These are phyloP conservation scores for Drosophila pegasa DNA, from an alignment of 2,888 invertebrate genomes.

Conservation along the genomic window DNA sequence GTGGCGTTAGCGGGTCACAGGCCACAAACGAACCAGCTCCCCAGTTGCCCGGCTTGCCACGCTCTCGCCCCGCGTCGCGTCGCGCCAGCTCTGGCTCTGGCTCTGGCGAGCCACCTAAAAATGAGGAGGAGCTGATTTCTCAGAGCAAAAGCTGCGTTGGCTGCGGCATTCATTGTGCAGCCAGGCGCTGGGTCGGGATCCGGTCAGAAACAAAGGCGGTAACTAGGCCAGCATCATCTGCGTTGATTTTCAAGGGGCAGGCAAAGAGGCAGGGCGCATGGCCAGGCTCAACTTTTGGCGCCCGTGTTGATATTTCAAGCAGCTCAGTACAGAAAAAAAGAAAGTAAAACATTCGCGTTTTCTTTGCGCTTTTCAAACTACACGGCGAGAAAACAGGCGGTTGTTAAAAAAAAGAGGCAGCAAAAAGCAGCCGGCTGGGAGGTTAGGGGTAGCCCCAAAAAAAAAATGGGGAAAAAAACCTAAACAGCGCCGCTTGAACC, in stretches of 20 bases:
- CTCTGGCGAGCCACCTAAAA: slow-evolving; percentile 63
- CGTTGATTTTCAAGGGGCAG: slow-evolving; percentile 53
- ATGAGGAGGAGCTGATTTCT: slow-evolving; percentile 78
- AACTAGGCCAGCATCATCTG: slow-evolving; percentile 76
- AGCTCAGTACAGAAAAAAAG: slow-evolving; percentile 14
- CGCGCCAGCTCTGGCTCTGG: slow-evolving; percentile 8
- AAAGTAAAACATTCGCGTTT: slow-evolving; percentile 46
- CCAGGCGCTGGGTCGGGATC: slow-evolving; percentile 49
- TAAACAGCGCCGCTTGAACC: slow-evolving; percentile 51
- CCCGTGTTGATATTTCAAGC: slow-evolving; percentile 64
- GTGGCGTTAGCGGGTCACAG: slow-evolving; percentile 56
- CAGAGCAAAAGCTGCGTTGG: slow-evolving; percentile 61
- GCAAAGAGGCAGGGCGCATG: neutral
- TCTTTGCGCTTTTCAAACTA: slow-evolving; percentile 73
- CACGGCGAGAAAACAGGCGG: slow-evolving; percentile 8
- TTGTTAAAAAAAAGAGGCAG: slow-evolving; percentile 12
- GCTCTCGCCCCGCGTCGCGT: neutral
- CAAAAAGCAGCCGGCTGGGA: neutral
- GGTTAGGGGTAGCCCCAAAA: slow-evolving; percentile 16
- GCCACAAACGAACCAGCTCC: slow-evolving; percentile 70
- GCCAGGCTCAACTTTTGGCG: slow-evolving; percentile 51
- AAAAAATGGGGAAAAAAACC: neutral
- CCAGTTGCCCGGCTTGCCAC: slow-evolving; percentile 31
- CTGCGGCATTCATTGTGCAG: slow-evolving; percentile 65
- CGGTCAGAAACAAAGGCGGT: slow-evolving; percentile 69